phyloP scores from a whole-genome alignment of 2,888 invertebrate genomes.

The Protonemura montana region DNA sequence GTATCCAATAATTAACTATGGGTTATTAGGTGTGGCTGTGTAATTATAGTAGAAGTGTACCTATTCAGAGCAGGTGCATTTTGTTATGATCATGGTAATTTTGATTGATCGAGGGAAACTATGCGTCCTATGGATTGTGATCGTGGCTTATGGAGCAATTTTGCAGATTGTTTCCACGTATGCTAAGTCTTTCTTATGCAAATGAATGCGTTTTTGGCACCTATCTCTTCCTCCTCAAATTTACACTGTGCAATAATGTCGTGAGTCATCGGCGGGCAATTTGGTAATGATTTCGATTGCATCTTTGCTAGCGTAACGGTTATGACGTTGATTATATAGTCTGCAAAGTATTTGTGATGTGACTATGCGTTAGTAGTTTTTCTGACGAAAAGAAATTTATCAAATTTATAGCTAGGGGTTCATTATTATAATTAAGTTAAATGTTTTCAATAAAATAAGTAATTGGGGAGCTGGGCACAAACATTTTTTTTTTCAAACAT shows the following conservation, averaged over 20 bases:
- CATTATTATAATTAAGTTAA: not conserved
- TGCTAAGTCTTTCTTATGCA: not conserved
- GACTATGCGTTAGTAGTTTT: not conserved
- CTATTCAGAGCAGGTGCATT: slow-evolving; percentile 3
- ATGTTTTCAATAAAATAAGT: not conserved
- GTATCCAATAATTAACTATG: slow-evolving; percentile 18
- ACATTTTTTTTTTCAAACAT: not conserved
- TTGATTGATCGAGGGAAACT: not conserved
- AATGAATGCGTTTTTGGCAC: slow-evolving; percentile 7
- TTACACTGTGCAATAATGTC: not conserved
- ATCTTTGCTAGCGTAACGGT: not conserved
- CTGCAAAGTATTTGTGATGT: not conserved
- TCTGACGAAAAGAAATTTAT: not conserved
- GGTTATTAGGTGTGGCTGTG: slow-evolving; percentile 13
- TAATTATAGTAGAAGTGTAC: not conserved
- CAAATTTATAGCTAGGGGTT: not conserved
- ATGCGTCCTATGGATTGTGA: too few relatives aligned
- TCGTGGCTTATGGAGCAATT: not conserved
- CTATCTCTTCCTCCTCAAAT: not conserved
- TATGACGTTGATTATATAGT: not conserved
- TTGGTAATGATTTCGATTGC: not conserved
- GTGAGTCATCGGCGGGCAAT: not conserved
- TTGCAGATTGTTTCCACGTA: not conserved
- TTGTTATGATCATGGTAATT: not conserved
- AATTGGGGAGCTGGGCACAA: not conserved